Conservation (phyloP, 2,113 vertebrate species). For the Fregetta grallaria region DNA sequence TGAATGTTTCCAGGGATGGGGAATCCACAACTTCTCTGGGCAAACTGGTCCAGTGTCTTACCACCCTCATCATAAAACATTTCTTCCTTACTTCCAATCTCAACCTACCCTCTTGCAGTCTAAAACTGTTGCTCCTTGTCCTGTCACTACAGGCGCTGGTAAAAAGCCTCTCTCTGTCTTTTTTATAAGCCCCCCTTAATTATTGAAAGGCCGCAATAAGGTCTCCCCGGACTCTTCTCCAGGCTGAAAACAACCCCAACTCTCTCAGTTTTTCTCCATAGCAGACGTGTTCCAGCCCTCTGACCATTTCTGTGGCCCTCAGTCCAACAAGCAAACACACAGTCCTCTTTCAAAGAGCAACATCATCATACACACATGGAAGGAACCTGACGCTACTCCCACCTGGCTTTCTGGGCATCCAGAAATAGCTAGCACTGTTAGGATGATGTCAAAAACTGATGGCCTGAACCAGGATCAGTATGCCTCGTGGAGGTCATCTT, state of each 20-base stretch:
- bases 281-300: not conserved
- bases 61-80: fast-evolving
- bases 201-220: not conserved
- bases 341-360: not conserved
- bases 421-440: not conserved
- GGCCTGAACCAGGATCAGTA: not conserved
- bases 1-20: not conserved
- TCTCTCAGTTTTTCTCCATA: not conserved
- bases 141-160: too few species aligned
- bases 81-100: not conserved
- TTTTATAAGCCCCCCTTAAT: not conserved
- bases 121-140: not conserved
- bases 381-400: not conserved
- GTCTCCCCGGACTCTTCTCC: not conserved
- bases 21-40: not conserved
- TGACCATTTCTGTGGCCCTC: not conserved
- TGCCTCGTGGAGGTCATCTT: not conserved
- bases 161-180: not conserved
- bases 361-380: fast-evolving
- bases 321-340: not conserved
- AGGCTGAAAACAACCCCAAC: not conserved
- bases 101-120: not conserved
- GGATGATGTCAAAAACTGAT: not conserved
- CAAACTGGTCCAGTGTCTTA: not conserved
- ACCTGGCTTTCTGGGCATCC: not conserved